Evolutionary conservation across 2,888 invertebrate species (phyloP).

Genomic region (Drosophila pseudotalamancana): DNA sequence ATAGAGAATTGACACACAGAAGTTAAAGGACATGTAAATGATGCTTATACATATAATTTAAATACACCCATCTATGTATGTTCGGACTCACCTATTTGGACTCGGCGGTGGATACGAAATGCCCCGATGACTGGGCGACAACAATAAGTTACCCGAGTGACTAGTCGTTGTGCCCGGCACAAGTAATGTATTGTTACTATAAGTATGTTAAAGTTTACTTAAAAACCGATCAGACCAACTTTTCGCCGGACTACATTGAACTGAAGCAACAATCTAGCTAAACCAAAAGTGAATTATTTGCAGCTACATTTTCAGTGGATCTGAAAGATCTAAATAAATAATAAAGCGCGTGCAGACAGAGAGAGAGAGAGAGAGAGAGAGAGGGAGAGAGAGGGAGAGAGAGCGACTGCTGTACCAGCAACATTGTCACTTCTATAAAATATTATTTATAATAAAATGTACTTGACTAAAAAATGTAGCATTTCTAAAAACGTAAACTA

Average conservation of each 20-base stretch:
- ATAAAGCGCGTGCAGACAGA: slow-evolving; percentile 5
- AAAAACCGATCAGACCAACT: slow-evolving; percentile 47
- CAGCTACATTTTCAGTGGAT: slow-evolving; percentile 32
- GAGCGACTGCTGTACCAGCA: too few relatives aligned
- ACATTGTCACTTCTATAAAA: background rate
- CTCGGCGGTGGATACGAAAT: slow-evolving; percentile 94
- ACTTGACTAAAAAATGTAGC: background rate
- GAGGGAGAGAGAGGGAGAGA: too few relatives aligned
- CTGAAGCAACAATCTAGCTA: slow-evolving; percentile 36
- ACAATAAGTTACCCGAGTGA: slow-evolving; percentile 84
- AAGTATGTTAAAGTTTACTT: slow-evolving; percentile 84
- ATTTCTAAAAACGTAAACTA: too few relatives aligned
- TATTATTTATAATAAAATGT: background rate
- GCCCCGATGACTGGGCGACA: slow-evolving; percentile 88
- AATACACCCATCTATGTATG: slow-evolving; percentile 9
- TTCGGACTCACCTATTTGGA: slow-evolving; percentile 85
- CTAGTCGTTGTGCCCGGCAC: slow-evolving; percentile 85
- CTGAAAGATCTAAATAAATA: slow-evolving; percentile 17
- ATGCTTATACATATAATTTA: background rate
- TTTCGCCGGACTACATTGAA: slow-evolving; percentile 26
- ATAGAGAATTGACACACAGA: slow-evolving; percentile 18
- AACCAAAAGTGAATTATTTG: slow-evolving; percentile 25
- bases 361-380: too few relatives aligned
- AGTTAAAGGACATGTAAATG: slow-evolving; percentile 15
- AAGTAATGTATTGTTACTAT: slow-evolving; percentile 86